Conservation (phyloP, 2,113 vertebrate genomes). For the Pelecanus crispus region DNA sequence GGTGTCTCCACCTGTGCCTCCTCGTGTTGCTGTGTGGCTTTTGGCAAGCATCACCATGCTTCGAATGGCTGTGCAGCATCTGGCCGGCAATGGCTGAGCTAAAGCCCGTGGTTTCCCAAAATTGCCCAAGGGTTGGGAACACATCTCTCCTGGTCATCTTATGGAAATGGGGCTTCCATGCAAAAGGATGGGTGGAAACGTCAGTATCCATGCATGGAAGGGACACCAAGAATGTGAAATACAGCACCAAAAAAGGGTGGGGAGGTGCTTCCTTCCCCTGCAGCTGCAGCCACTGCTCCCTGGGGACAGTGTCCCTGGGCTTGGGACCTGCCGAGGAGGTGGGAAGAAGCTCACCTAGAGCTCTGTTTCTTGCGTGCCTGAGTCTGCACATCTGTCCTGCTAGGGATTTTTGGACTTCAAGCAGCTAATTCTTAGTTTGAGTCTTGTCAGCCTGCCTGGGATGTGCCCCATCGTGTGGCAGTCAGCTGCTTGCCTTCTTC, state of each 20-base stretch:
- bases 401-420: neutral
- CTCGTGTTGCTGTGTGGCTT: neutral
- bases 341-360: neutral
- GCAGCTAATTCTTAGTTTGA: neutral
- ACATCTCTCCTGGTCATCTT: neutral
- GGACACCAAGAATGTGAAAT: neutral
- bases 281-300: neutral
- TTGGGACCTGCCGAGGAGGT: neutral
- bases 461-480: neutral
- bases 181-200: neutral
- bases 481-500: neutral
- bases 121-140: fast-evolving
- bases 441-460: neutral
- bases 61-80: neutral
- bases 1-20: neutral
- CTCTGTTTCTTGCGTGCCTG: neutral
- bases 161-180: neutral
- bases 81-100: neutral
- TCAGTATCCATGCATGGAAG: neutral
- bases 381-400: neutral
- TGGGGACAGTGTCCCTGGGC: neutral
- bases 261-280: neutral
- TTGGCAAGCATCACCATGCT: neutral
- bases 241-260: neutral
- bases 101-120: neutral